Conservation (phyloP, 2,113 vertebrate species). For the Microcebus ravelobensis region DNA sequence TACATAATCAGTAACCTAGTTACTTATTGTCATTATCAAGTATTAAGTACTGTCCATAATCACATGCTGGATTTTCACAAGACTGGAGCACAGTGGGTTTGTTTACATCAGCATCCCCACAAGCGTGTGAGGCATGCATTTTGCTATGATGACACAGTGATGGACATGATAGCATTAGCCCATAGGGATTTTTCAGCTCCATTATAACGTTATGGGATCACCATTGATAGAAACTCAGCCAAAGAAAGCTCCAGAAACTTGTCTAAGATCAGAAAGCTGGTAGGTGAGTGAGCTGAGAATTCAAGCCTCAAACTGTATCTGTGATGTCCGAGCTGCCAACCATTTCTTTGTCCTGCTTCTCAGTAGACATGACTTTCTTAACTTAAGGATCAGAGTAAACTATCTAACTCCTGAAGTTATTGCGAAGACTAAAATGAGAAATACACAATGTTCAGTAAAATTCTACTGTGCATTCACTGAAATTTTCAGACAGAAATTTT, state of each 20-base stretch:
- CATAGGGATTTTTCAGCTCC: background rate
- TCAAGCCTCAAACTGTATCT: background rate
- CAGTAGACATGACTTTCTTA: background rate
- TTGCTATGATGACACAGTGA: background rate
- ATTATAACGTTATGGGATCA: background rate
- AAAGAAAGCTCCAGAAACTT: fast-evolving
- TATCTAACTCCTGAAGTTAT: fast-evolving
- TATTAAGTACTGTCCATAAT: background rate
- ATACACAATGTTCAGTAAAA: background rate
- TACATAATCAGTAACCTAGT: background rate
- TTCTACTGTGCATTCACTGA: background rate
- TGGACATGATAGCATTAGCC: background rate
- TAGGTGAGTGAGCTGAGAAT: background rate
- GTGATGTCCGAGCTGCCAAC: background rate
- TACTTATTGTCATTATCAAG: background rate
- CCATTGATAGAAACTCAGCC: background rate
- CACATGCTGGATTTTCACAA: background rate
- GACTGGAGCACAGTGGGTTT: background rate
- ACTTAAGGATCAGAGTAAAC: background rate
- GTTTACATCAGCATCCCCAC: background rate
- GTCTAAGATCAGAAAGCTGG: background rate
- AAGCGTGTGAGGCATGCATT: background rate
- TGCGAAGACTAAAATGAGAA: background rate
- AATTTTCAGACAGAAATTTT: too few relatives aligned
- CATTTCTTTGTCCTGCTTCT: fast-evolving